Base-by-base conservation (phyloP, 92 coral and sea anemone genomes). In the Chrysogorgia sp. region DNA sequence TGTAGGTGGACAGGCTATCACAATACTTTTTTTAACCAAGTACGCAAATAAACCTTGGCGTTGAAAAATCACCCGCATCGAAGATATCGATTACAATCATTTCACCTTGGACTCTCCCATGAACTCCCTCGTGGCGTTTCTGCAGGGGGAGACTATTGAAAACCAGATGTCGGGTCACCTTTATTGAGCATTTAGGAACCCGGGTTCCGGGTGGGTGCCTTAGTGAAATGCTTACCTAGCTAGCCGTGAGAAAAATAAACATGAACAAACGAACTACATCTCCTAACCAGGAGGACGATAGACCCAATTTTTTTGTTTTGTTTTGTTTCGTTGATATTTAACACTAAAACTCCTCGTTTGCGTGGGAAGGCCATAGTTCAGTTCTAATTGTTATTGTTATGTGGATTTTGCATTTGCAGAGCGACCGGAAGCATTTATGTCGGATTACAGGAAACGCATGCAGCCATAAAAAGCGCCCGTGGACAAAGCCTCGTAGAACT, bases 101-200 rank as follows among this genome's bases (percentile, higher is more conserved):
- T 47, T 47, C 53, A 47, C 53, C 53, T 47, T 47, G 10, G 53
- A 15, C 53, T 7, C 2, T 12, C n/a, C 17, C 15, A 12, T 47
- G 53, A n/a, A 15, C 53, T n/a, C 43, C 53, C 53, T 47, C n/a
- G n/a, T n/a, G 15, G 53, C 2, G 53, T 47, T 15, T 47, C 53
- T 2, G n/a, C 53, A 47, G 53, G 53, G 53, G n/a, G 6, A 37
- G 15, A 47, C 53, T 6, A 47, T 47, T 47, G 53, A 47, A 47
- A 47, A 47, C 14, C 53, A 47, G 10, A 47, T 47, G 53, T 47
- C 53, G 14, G 53, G 53, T 47, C 53, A 47, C 53, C 53, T 47
- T 47, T 15, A 15, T 15, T 47, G 7, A 6, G 15, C n/a, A 7
- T 7, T 15, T 47, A 6, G 14, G n/a, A 15, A 6, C n/a, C 10